phyloP scores from a whole-genome alignment of 2,888 invertebrate species.

The Aphodius granarius region DNA sequence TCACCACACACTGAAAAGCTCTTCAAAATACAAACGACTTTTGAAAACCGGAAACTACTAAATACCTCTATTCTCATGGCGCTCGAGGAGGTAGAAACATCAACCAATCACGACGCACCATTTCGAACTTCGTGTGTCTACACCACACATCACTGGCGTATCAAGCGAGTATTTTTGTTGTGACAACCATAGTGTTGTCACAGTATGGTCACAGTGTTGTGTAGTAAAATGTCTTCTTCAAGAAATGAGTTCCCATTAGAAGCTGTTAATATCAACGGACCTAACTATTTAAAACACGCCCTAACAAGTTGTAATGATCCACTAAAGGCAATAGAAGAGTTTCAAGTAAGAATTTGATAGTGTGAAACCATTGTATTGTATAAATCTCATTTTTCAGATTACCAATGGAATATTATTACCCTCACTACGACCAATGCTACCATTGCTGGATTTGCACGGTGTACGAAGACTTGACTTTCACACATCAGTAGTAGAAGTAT shows the following conservation, averaged over 20 bases:
- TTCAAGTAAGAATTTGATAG: constrained; percentile 65
- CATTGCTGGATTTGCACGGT: constrained; percentile 91
- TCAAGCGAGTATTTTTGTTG: not conserved
- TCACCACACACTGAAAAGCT: constrained; percentile 19
- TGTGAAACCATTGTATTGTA: constrained; percentile 19
- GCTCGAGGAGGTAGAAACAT: constrained; percentile 30
- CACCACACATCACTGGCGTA: not conserved
- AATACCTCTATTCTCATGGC: constrained; percentile 29
- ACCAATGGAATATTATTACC: constrained; percentile 92
- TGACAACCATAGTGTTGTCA: not conserved
- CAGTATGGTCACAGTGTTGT: not conserved
- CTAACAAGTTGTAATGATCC: constrained; percentile 96
- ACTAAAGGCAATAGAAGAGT: constrained; percentile 96
- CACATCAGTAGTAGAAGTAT: constrained; percentile 85
- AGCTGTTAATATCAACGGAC: constrained; percentile 52
- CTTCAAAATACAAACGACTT: constrained; percentile 30
- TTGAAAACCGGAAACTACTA: constrained; percentile 41
- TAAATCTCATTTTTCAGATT: constrained; percentile 56
- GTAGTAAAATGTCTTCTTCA: constrained; percentile 33
- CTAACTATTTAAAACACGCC: constrained; percentile 67
- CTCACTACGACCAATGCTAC: constrained; percentile 91
- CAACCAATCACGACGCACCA: constrained; percentile 34
- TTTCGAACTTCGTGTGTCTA: constrained; percentile 34
- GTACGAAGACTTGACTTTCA: constrained; percentile 93
- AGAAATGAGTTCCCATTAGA: constrained; percentile 50